Conservation (phyloP, 2,888 invertebrate species). For the Calephelis perditalis region DNA sequence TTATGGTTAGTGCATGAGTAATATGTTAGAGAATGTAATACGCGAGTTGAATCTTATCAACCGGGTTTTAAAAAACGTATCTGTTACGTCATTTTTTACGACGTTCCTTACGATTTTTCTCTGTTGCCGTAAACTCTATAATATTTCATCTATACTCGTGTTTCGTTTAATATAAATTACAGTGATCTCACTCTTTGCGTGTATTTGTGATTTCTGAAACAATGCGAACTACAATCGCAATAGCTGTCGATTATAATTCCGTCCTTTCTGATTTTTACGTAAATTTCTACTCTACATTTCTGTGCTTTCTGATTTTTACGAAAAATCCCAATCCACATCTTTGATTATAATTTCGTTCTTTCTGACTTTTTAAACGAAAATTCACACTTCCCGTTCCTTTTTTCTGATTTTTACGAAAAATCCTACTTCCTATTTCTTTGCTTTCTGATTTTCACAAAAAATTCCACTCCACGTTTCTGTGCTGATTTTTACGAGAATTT, state of each 20-base stretch:
- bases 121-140: background rate
- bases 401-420: background rate
- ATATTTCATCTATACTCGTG: conserved; percentile 1
- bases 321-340: background rate
- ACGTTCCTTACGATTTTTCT: conserved; percentile 1
- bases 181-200: background rate
- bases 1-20: too few species aligned
- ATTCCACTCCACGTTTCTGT: too few species aligned
- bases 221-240: background rate
- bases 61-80: background rate
- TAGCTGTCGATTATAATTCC: background rate
- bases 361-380: too few species aligned
- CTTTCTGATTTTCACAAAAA: background rate
- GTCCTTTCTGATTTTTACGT: background rate
- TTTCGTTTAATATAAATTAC: conserved; percentile 8
- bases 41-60: background rate
- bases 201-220: background rate
- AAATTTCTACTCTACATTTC: background rate
- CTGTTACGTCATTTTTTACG: conserved; percentile 2
- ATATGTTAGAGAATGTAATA: background rate
- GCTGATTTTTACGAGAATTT: too few species aligned
- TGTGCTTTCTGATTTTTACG: background rate
- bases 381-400: background rate
- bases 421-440: too few species aligned
- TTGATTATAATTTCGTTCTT: too few species aligned